Base-by-base conservation (phyloP, 2,888 invertebrate genomes). In the Pemphredon lugubris region DNA sequence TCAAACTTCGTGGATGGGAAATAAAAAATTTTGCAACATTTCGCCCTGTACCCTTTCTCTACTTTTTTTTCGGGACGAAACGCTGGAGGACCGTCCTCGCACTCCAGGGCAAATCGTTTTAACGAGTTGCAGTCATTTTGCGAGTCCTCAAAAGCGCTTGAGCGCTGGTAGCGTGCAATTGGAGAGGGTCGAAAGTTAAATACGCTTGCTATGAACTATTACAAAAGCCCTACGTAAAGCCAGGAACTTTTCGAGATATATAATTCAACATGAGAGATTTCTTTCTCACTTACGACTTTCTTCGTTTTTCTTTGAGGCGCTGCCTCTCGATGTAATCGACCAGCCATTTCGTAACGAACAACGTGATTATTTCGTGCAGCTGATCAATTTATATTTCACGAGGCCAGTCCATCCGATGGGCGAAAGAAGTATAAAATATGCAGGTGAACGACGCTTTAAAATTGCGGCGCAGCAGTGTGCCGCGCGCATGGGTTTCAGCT, bases 101-200 rank as follows among this genome's bases (percentile, higher is more conserved):
- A 42, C 42, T 32, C 42, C 34, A n/a, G 57, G 32, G 63, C 54
- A 73, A 77, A 73, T 77, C 51, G 71, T 71, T 75, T 68, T 72
- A 76, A 75, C 75, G 72, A 72, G 76, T 67, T 55, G 54, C 57
- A 63, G 63, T 69, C 61, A 77, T 76, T 76, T 58, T 51, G 39
- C 42, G 13, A 53, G 77, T 45, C 40, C 65, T 61, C 63, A 16
- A 39, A 45, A 64, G 63, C 50, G 44, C 76, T 73, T 66, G 45
- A 51, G 21, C 54, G 13, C 51, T 16, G 11, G 44, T 61, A 16
- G 23, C 48, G 53, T 42, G 45, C 57, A 64, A 67, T 64, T 71
- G 53, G 54, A 68, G 51, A 45, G 55, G 53, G 40, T 59, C 54
- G 48, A 60, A 75, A 72, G 67, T 75, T 75, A 72, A 76, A 75